Conservation (phyloP, 2,888 invertebrate genomes). For the Romanomermis culicivorax region DNA sequence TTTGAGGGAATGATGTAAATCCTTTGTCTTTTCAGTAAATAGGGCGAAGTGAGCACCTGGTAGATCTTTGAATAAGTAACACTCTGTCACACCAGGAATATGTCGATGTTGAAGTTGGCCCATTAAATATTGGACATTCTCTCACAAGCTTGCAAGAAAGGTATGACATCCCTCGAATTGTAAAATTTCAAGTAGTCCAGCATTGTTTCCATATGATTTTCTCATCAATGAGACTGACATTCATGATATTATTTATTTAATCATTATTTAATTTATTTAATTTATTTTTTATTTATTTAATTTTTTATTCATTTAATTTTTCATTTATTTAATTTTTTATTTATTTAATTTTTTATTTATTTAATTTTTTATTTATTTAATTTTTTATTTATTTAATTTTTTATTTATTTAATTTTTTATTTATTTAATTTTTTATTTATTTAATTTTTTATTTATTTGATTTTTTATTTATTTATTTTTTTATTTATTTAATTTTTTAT, state of each 20-base stretch:
- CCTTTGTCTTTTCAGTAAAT: not conserved
- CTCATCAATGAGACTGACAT: not conserved
- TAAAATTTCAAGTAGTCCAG: slow-evolving; percentile 9
- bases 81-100: slow-evolving; percentile 9
- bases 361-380: too few relatives aligned
- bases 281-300: too few relatives aligned
- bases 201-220: not conserved
- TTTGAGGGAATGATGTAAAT: not conserved
- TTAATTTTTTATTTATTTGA: too few relatives aligned
- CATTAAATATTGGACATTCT: slow-evolving; percentile 13
- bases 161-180: slow-evolving; percentile 12
- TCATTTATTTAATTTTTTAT: too few relatives aligned
- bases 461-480: too few relatives aligned
- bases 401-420: too few relatives aligned
- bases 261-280: too few relatives aligned
- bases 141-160: slow-evolving; percentile 12
- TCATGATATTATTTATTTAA: not conserved
- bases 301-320: too few relatives aligned
- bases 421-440: too few relatives aligned
- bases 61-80: slow-evolving; percentile 10
- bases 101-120: slow-evolving; percentile 5
- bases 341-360: too few relatives aligned
- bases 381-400: too few relatives aligned
- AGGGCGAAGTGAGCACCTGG: not conserved
- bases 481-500: too few relatives aligned